Evolutionary conservation across 2,113 vertebrate genomes (phyloP).

Genomic region (Leptodactylus fuscus): DNA sequence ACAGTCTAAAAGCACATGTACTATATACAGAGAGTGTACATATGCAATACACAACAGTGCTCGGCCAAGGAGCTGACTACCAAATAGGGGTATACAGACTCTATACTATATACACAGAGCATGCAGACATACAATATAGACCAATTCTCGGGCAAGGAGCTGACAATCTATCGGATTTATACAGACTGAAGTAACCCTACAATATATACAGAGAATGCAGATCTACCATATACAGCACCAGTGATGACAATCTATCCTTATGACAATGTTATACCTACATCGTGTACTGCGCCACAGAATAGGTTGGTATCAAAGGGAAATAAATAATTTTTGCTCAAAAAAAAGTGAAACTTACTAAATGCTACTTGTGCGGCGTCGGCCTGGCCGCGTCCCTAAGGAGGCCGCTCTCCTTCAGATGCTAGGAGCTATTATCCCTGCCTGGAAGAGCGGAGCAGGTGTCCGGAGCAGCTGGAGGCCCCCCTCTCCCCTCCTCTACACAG

Average conservation of each 20-base stretch:
- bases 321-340: not conserved
- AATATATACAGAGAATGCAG: too few species aligned
- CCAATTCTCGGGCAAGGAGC: too few species aligned
- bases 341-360: not conserved
- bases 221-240: not conserved
- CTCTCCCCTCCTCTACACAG: not conserved
- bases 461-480: not conserved
- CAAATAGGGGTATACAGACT: not conserved
- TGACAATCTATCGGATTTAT: too few species aligned
- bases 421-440: not conserved
- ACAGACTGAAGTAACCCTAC: too few species aligned
- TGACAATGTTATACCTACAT: not conserved
- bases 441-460: not conserved
- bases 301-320: not conserved
- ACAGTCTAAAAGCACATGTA: too few species aligned
- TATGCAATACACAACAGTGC: not conserved
- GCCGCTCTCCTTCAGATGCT: not conserved
- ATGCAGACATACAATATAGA: too few species aligned
- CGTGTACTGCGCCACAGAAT: not conserved
- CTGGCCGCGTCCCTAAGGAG: too few species aligned
- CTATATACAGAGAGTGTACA: not conserved
- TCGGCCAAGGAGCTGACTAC: not conserved
- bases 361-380: not conserved
- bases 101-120: too few species aligned
- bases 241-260: not conserved